These are phyloP conservation scores for Menura novaehollandiae DNA, from an alignment of 2,113 vertebrate species.

Conservation along the genomic window DNA sequence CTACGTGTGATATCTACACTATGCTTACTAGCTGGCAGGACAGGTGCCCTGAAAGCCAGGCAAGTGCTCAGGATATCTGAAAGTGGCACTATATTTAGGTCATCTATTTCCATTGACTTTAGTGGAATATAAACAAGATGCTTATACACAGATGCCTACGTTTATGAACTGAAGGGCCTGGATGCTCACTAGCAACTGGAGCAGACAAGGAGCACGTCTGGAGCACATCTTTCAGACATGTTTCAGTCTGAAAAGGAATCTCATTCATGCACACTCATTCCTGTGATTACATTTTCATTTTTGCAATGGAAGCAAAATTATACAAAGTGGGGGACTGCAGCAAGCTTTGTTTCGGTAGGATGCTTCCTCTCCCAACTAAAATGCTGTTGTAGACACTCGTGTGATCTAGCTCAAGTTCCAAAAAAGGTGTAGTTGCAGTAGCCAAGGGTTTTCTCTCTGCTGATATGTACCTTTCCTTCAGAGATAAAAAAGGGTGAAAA, in stretches of 20 bases:
- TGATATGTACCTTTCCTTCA: constrained; percentile 12
- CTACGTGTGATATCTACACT: not conserved
- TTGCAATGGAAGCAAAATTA: not conserved
- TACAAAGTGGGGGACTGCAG: not conserved
- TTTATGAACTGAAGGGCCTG: not conserved
- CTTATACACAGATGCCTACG: not conserved
- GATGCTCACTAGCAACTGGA: not conserved
- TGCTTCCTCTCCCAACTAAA: not conserved
- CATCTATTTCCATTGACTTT: not conserved
- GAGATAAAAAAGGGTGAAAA: not conserved
- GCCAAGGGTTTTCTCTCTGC: constrained; percentile 6
- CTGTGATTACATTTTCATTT: not conserved
- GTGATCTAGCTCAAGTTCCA: not conserved
- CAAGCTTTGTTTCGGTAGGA: not conserved
- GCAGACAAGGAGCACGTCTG: not conserved
- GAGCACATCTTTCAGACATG: not conserved
- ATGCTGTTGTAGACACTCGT: not conserved
- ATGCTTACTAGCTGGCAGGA: not conserved
- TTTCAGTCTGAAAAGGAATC: not conserved
- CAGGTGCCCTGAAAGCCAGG: not conserved
- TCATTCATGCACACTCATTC: not conserved
- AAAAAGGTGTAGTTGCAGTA: not conserved
- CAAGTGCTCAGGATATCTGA: not conserved
- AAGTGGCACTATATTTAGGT: not conserved
- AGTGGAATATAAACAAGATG: not conserved